A percentile compares a stretch with the other conserved stretches of the same genome.
These are phyloP conservation scores for Semicossyphus pulcher DNA, from an alignment of 2,113 vertebrate species.

Conservation along the genomic window DNA sequence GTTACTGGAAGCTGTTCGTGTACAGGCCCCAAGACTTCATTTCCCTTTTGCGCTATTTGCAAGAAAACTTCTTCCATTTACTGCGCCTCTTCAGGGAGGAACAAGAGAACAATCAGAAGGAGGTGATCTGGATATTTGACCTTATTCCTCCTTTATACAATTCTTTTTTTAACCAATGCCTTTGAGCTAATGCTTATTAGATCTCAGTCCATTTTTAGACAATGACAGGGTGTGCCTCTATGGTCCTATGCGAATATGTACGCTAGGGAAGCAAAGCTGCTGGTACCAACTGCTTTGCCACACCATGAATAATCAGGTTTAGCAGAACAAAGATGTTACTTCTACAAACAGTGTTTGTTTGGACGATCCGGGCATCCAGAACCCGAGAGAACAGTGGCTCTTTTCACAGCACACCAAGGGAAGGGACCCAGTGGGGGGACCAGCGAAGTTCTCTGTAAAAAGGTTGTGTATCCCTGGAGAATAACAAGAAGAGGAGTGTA, in stretches of 20 bases:
- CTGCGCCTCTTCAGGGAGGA: not conserved
- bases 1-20: slow-evolving; percentile 40
- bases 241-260: not conserved
- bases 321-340: slow-evolving; percentile 70
- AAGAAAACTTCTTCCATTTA: not conserved
- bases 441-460: slow-evolving; percentile 45
- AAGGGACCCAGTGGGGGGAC: slow-evolving; percentile 33
- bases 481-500: slow-evolving; percentile 54
- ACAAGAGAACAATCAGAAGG: slow-evolving; percentile 23
- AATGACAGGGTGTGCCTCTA: slow-evolving; percentile 11
- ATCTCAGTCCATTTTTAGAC: slow-evolving; percentile 41
- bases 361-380: slow-evolving; percentile 58
- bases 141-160: slow-evolving; percentile 31
- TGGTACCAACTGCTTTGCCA: slow-evolving; percentile 44
- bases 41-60: slow-evolving; percentile 8
- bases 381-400: slow-evolving; percentile 69
- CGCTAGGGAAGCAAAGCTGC: slow-evolving; percentile 29
- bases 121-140: slow-evolving; percentile 43
- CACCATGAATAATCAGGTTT: slow-evolving; percentile 70
- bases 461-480: slow-evolving; percentile 50
- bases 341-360: slow-evolving; percentile 67
- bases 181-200: slow-evolving; percentile 32
- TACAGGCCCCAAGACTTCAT: not conserved
- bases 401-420: slow-evolving; percentile 55
- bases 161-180: slow-evolving; percentile 21